These are phyloP conservation scores for Characodon lateralis DNA, from an alignment of 2,797 vertebrate genomes.

Conservation along the genomic window DNA sequence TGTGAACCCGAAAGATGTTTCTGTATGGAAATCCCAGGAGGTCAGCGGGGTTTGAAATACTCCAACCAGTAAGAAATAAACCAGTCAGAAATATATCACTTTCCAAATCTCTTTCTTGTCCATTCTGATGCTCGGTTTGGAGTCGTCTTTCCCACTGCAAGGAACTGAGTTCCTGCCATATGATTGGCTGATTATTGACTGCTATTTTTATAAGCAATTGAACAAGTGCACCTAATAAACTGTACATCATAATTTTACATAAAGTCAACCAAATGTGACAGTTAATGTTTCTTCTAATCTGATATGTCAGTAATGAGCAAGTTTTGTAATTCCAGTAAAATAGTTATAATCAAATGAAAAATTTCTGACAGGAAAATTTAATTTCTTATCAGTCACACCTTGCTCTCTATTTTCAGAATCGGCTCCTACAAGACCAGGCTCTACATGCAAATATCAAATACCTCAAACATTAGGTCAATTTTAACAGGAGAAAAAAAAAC, in stretches of 20 bases:
- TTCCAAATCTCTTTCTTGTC: not conserved
- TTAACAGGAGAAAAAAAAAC: slow-evolving; percentile 19
- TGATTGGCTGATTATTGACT: not conserved
- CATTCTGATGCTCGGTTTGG: not conserved
- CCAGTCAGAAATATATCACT: not conserved
- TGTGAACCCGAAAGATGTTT: not conserved
- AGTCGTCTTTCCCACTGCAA: not conserved
- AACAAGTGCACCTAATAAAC: not conserved
- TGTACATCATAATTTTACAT: not conserved
- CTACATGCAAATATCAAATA: slow-evolving; percentile 22
- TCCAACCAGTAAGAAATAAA: not conserved
- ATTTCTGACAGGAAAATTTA: slow-evolving; percentile 11
- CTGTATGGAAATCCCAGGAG: not conserved
- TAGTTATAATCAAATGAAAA: not conserved
- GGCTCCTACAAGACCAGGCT: not conserved
- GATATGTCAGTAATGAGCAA: not conserved
- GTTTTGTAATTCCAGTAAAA: not conserved
- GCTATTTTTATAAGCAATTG: not conserved
- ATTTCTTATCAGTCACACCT: slow-evolving; percentile 23
- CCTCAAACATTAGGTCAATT: slow-evolving; percentile 8
- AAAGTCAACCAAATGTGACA: not conserved
- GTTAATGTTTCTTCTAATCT: not conserved
- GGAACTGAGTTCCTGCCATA: not conserved
- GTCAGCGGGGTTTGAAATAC: not conserved
- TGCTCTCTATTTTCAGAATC: slow-evolving; percentile 21